Conservation (phyloP, 2,888 invertebrate species). For the Eupithecia pulchellata region DNA sequence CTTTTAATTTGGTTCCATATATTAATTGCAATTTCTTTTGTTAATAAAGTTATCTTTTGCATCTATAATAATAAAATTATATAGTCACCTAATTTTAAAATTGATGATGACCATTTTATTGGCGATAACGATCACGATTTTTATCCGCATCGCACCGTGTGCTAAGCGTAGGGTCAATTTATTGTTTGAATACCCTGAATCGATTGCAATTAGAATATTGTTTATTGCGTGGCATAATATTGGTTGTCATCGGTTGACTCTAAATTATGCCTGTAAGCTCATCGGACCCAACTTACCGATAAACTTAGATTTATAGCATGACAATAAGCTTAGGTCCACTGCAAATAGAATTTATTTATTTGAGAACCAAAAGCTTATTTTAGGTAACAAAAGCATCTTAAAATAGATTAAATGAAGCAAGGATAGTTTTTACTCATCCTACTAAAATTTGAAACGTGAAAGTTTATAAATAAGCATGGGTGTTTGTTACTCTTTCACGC, state of each 20-base stretch:
- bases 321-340: background rate
- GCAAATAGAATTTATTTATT: background rate
- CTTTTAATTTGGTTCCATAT: no score
- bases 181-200: conserved; percentile 30
- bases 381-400: no score
- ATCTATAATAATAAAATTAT: no score
- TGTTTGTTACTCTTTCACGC: no score
- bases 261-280: conserved; percentile 30
- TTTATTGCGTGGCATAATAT: conserved; percentile 30
- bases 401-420: no score
- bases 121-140: background rate
- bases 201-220: conserved; percentile 38
- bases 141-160: conserved; percentile 19
- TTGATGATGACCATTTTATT: background rate
- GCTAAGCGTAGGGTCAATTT: conserved; percentile 19
- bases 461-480: no score
- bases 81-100: background rate
- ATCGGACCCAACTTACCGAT: conserved; percentile 22
- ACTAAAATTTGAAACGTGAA: no score
- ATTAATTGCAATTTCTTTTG: no score
- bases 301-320: conserved; percentile 16
- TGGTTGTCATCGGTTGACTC: conserved; percentile 31
- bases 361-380: no score
- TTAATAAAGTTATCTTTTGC: no score
- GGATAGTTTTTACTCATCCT: no score